These are phyloP conservation scores for Nansenia antarctica DNA, from an alignment of 2,113 vertebrate species.

Conservation along the genomic window DNA sequence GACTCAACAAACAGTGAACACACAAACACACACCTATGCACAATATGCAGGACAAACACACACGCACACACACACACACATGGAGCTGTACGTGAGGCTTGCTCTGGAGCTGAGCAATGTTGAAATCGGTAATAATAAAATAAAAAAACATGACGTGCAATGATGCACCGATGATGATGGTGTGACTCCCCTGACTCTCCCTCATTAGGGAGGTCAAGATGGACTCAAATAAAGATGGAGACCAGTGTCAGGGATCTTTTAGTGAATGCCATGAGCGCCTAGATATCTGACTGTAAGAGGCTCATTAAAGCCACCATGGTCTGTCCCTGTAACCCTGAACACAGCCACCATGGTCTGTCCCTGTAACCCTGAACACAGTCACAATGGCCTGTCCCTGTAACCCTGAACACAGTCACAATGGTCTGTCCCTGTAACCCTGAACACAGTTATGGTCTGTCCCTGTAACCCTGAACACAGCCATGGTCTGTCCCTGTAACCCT, in stretches of 20 bases:
- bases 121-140: too few species aligned
- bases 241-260: not conserved
- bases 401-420: not conserved
- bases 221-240: not conserved
- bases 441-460: not conserved
- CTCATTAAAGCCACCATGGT: not conserved
- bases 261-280: not conserved
- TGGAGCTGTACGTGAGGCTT: too few species aligned
- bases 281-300: not conserved
- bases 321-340: not conserved
- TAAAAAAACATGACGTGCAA: too few species aligned
- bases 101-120: too few species aligned
- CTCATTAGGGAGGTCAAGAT: too few species aligned
- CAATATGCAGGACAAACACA: too few species aligned
- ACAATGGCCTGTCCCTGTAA: not conserved
- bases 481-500: not conserved
- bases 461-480: not conserved
- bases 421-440: not conserved
- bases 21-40: not conserved
- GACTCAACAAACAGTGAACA: not conserved
- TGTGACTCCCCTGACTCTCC: too few species aligned
- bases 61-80: too few species aligned
- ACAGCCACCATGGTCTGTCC: too few species aligned
- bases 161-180: too few species aligned
- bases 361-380: not conserved